These are phyloP conservation scores for Hippocampus zosterae DNA, from an alignment of 2,113 vertebrate genomes.

Conservation along the genomic window DNA sequence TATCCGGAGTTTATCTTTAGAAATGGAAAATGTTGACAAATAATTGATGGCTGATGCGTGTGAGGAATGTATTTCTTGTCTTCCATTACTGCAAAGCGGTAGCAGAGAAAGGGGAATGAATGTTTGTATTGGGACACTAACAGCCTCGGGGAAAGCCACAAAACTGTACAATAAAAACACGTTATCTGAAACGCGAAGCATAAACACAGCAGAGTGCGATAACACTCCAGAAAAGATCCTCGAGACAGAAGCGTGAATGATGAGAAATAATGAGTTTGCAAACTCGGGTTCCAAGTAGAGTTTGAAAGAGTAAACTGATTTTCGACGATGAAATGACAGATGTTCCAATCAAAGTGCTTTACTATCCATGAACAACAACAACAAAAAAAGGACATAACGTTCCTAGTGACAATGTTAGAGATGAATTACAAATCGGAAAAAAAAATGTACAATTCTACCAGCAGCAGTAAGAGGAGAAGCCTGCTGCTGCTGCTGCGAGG, in stretches of 20 bases:
- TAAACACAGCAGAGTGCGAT: constrained; percentile 12
- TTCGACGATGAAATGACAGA: constrained; percentile 1
- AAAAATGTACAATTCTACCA: constrained; percentile 10
- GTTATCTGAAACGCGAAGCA: constrained; percentile 35
- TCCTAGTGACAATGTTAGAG: constrained; percentile 7
- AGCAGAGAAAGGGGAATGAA: constrained; percentile 12
- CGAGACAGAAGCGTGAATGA: constrained; percentile 9
- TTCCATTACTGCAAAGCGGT: constrained; percentile 27
- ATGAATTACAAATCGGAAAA: constrained; percentile 10
- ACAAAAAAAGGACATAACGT: background rate
- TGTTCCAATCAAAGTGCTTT: constrained; percentile 7
- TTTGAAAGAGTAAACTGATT: constrained; percentile 7
- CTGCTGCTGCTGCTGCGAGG: constrained; percentile 7
- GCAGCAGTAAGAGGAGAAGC: constrained; percentile 9
- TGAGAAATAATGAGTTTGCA: background rate
- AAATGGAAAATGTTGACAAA: constrained; percentile 28
- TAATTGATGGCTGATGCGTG: constrained; percentile 27
- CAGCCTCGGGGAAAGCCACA: constrained; percentile 14
- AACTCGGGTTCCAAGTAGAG: constrained; percentile 5
- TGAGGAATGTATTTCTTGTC: constrained; percentile 32
- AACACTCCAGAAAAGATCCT: constrained; percentile 1
- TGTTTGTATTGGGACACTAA: constrained; percentile 5
- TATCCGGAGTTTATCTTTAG: constrained; percentile 14
- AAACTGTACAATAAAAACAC: constrained; percentile 15
- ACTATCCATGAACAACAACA: background rate